A percentile compares a stretch with the other conserved stretches of the same genome.
Conservation (phyloP, 2,888 invertebrate genomes). For the Erebia aethiops region DNA sequence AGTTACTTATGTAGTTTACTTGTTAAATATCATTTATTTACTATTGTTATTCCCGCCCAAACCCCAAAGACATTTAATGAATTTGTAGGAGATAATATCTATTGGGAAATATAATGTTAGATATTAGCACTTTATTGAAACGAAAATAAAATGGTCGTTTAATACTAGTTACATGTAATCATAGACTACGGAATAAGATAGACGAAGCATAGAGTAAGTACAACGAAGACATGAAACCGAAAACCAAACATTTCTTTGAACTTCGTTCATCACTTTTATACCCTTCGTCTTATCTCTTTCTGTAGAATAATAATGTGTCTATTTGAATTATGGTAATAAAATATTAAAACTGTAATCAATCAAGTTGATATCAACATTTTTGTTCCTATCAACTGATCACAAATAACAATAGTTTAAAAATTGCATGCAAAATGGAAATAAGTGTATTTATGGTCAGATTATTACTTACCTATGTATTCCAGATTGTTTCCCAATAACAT, state of each 20-base stretch:
- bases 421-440: constrained; percentile 42
- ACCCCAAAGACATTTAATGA: constrained; percentile 42
- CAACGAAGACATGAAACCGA: constrained; percentile 6
- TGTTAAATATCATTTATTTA: constrained; percentile 32
- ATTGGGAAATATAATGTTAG: constrained; percentile 39
- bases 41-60: constrained; percentile 42
- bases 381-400: constrained; percentile 41
- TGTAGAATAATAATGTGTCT: constrained; percentile 26
- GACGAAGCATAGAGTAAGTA: constrained; percentile 19
- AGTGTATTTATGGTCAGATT: constrained; percentile 43
- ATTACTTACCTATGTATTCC: constrained; percentile 36
- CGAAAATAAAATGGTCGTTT: constrained; percentile 55
- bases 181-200: constrained; percentile 23
- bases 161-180: constrained; percentile 56
- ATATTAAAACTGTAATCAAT: constrained; percentile 40
- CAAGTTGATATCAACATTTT: constrained; percentile 36
- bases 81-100: constrained; percentile 36
- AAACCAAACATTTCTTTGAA: background rate
- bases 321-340: too few relatives aligned
- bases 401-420: constrained; percentile 36
- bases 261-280: constrained; percentile 7
- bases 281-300: constrained; percentile 21
- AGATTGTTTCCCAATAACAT: constrained; percentile 52
- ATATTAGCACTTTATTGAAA: constrained; percentile 52
- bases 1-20: constrained; percentile 8